Conservation (phyloP, 2,888 invertebrate species). For the Metellina segmentata region DNA sequence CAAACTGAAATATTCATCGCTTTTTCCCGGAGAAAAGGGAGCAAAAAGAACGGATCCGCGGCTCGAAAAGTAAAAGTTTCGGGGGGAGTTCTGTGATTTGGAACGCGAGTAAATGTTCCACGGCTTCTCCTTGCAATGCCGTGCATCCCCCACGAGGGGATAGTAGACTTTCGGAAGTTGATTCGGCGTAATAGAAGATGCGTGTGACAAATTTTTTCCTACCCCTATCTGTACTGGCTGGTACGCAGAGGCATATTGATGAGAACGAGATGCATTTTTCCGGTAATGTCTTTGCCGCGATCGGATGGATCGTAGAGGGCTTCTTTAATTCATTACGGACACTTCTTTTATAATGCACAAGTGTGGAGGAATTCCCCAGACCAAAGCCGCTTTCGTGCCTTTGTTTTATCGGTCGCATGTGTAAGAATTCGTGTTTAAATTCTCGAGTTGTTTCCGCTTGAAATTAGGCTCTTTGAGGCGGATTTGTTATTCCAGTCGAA, state of each 20-base stretch:
- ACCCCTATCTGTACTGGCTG: neutral
- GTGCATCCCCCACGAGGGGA: neutral
- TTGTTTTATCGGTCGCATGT: too few species aligned
- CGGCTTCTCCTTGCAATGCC: neutral
- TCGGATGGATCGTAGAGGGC: too few species aligned
- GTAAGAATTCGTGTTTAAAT: too few species aligned
- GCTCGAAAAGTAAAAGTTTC: too few species aligned
- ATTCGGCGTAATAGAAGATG: neutral
- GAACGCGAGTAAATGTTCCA: neutral
- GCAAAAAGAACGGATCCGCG: neutral
- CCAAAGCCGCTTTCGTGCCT: too few species aligned
- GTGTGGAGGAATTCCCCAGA: neutral
- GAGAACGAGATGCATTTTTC: neutral
- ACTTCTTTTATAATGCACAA: neutral
- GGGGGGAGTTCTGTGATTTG: neutral
- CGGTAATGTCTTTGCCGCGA: neutral
- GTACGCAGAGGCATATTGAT: neutral
- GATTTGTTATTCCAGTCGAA: too few species aligned
- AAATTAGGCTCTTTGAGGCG: too few species aligned
- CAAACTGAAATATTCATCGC: constrained; percentile 75
- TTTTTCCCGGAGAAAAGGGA: constrained; percentile 50
- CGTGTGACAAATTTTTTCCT: neutral
- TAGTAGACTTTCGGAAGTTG: neutral
- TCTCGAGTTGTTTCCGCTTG: too few species aligned
- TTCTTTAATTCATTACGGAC: neutral